Conservation (phyloP, 2,113 vertebrate species). For the Condylura cristata region DNA sequence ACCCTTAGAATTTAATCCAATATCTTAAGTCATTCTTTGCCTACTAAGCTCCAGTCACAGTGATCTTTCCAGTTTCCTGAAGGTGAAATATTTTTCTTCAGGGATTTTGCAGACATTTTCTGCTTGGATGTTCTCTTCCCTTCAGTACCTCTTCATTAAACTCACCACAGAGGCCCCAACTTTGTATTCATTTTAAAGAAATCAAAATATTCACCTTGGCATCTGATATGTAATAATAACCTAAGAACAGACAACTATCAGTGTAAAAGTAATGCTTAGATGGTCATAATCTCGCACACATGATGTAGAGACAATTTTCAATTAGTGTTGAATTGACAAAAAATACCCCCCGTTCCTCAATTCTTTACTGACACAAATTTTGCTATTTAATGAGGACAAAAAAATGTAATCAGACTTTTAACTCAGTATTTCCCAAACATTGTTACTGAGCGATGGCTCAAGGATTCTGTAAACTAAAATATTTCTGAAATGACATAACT, state of each 20-base stretch:
- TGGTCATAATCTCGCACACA: constrained; percentile 26
- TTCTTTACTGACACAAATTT: constrained; percentile 66
- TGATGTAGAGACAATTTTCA: constrained; percentile 44
- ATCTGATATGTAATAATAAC: constrained; percentile 36
- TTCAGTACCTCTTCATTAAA: background rate
- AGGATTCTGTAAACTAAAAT: background rate
- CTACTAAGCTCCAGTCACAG: background rate
- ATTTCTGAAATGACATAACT: background rate
- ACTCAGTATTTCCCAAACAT: background rate
- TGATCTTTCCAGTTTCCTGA: background rate
- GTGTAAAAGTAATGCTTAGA: constrained; percentile 14
- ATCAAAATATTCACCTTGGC: constrained; percentile 28
- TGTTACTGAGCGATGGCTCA: background rate
- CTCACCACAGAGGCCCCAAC: no score
- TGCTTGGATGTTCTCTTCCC: background rate
- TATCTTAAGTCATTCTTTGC: background rate
- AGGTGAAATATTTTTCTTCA: background rate
- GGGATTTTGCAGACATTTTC: background rate
- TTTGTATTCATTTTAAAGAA: constrained; percentile 30
- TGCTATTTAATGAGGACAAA: constrained; percentile 2
- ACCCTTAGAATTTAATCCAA: constrained; percentile 7
- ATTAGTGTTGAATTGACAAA: constrained; percentile 60
- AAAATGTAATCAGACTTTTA: background rate
- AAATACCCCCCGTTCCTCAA: constrained; percentile 50
- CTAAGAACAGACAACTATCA: background rate